Evolutionary conservation across 64 coral and sea anemone species (phyloP).

Genomic region (Dendronephthya gigantea): DNA sequence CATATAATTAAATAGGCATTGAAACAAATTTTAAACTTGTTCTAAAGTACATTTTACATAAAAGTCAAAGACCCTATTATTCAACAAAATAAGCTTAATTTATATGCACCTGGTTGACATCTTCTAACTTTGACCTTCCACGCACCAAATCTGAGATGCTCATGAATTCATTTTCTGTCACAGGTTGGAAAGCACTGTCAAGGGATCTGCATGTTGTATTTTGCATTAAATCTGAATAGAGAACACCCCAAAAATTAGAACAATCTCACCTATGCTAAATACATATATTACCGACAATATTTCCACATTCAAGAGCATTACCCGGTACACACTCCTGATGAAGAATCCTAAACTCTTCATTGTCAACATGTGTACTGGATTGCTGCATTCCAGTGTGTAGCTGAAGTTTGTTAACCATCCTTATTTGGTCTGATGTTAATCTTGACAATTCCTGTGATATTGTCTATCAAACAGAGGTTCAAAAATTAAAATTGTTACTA

Average conservation of each 20-base stretch:
- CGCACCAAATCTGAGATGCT: constrained; percentile 64
- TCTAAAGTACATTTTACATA: too few species aligned
- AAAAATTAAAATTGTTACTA: neutral
- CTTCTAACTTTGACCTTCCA: constrained; percentile 59
- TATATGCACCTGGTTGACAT: constrained; percentile 67
- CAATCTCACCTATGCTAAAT: too few species aligned
- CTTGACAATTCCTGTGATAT: neutral
- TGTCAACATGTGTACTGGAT: neutral
- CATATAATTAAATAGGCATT: too few species aligned
- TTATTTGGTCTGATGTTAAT: constrained; percentile 5
- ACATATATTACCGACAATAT: too few species aligned
- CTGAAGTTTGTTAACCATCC: neutral
- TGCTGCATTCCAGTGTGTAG: neutral
- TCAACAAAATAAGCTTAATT: neutral
- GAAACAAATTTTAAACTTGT: too few species aligned
- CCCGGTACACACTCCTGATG: neutral
- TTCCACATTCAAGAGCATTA: too few species aligned
- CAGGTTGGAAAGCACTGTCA: constrained; percentile 48
- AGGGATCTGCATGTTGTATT: neutral
- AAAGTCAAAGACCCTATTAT: neutral
- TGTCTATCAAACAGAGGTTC: neutral
- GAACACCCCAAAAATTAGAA: too few species aligned
- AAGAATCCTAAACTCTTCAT: neutral
- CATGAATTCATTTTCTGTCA: constrained; percentile 64
- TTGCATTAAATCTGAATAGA: too few species aligned